Evolutionary conservation across 2,888 invertebrate species (phyloP), one percentile per base, ranked within the genome.

Genomic region (Cyclophora punctaria): DNA sequence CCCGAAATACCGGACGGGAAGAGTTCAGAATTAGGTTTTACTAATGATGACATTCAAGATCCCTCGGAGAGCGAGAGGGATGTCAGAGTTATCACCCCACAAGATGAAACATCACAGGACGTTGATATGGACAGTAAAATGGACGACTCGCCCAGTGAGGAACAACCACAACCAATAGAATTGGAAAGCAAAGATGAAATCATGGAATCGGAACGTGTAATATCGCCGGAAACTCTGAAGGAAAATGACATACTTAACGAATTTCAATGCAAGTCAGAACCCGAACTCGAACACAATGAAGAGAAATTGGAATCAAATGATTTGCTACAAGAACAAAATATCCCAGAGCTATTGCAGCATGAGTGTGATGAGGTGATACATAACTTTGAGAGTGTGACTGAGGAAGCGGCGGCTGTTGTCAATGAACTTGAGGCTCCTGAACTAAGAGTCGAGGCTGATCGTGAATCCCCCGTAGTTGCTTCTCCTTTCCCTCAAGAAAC

Each of bases 1-100:
- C 88, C 88, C 34, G 88, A 88, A 76, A 87, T 87, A 59, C 88
- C 88, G 41, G 86, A 87, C 63, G 88, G 87, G 6, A 88, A 88
- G 62, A 86, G 83, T 66, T 87, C 86, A 20, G 86, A 87, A 64
- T 61, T 86, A 68, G 86, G 86, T 41, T 87, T 87, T 61, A 67
- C 69, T 34, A 79, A 78, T 67, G 87, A 87, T 55, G 87, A 86
- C 52, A 56, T 69, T 46, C 69, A 73, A 51, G 84, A 83, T 50
- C 76, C 75, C 7, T 80, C 79, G 34, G 86, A 85, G 56, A 79
- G 81, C 56, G 83, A 83, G 50, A 78, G 74, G 55, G 80, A 83
- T 49, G 50, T 62, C 5, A 60, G 75, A 61, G 75, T 62, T 33
- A 61, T 71, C 50, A 78, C 83, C 44, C 81, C 85, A 48, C 79